These are phyloP conservation scores for Clarias magur DNA, from an alignment of 2,113 vertebrate species.

Conservation along the genomic window DNA sequence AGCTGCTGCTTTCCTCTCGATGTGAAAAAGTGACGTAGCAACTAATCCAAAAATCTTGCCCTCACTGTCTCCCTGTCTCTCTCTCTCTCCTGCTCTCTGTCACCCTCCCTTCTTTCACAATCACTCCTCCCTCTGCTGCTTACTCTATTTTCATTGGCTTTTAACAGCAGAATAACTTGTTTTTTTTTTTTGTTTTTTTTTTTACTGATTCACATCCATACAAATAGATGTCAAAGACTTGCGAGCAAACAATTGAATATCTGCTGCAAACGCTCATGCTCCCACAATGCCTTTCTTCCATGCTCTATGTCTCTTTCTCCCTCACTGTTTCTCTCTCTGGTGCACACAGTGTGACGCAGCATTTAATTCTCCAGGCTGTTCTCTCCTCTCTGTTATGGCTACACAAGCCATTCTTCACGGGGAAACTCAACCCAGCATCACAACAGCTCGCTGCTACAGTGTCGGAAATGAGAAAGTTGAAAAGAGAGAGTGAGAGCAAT, in stretches of 20 bases:
- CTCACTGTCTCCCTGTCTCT: conserved; percentile 53
- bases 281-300: conserved; percentile 68
- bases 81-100: conserved; percentile 50
- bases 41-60: conserved; percentile 73
- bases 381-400: conserved; percentile 75
- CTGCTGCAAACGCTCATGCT: conserved; percentile 37
- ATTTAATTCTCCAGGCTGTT: conserved; percentile 96
- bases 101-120: conserved; percentile 31
- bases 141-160: conserved; percentile 78
- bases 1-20: conserved; percentile 74
- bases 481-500: not conserved
- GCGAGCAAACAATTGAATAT: conserved; percentile 71
- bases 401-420: conserved; percentile 82
- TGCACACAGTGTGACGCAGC: conserved; percentile 93
- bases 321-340: conserved; percentile 20
- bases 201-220: conserved; percentile 62
- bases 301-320: conserved; percentile 58
- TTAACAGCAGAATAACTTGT: conserved; percentile 79
- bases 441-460: conserved; percentile 49
- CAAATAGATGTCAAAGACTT: conserved; percentile 58
- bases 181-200: conserved; percentile 64
- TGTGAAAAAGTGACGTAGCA: conserved; percentile 83
- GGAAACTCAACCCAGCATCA: conserved; percentile 65
- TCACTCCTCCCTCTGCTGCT: conserved; percentile 63
- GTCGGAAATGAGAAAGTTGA: conserved; percentile 13